phyloP scores from a whole-genome alignment of 1,140 invertebrate species.

The Caerostris darwini region DNA sequence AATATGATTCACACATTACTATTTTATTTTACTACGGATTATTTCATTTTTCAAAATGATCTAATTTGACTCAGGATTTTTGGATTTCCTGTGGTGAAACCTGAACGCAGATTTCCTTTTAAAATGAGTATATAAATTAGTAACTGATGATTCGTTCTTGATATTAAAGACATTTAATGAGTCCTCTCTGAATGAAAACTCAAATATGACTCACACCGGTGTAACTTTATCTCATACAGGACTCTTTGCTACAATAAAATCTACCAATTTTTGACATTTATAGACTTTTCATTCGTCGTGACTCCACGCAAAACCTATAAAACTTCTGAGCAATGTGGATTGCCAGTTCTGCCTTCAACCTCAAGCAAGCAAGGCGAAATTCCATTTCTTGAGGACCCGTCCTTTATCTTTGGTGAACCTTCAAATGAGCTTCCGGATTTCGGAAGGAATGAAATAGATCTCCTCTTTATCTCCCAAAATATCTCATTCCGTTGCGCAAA shows the following conservation, averaged over 20 bases:
- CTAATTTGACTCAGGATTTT: no score
- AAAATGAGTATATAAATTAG: no score
- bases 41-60: no score
- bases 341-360: not conserved
- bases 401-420: conserved; percentile 24
- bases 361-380: not conserved
- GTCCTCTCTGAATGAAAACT: no score
- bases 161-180: no score
- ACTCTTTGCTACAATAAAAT: not conserved
- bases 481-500: conserved; percentile 8
- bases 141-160: no score
- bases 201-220: not conserved
- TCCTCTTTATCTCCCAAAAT: conserved; percentile 28
- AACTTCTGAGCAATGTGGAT: not conserved
- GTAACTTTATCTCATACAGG: not conserved
- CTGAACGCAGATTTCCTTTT: no score
- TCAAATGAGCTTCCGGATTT: conserved; percentile 28
- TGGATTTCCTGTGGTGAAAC: no score
- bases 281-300: not conserved
- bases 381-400: not conserved
- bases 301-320: not conserved
- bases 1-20: no score
- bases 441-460: conserved; percentile 20
- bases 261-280: not conserved
- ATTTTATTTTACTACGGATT: no score